Evolutionary conservation across 1,140 invertebrate genomes (phyloP).

Genomic region (Leptestheria dahalacensis): DNA sequence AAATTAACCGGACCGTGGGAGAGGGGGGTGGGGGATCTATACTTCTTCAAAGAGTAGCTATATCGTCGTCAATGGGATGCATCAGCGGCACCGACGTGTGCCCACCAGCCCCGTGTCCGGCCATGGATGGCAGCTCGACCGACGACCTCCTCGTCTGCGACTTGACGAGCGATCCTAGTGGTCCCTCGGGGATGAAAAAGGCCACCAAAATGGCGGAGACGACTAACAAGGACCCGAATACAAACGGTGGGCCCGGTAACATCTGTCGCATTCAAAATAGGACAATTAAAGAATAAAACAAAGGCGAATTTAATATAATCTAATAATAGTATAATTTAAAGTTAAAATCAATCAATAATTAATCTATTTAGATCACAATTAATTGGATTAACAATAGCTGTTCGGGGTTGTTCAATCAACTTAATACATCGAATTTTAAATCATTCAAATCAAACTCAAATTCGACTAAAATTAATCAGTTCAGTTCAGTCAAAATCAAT

Average conservation of each 20-base stretch:
- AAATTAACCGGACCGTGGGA: no score
- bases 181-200: slow-evolving; percentile 66
- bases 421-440: no score
- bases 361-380: background rate
- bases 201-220: slow-evolving; percentile 86
- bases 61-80: slow-evolving; percentile 1
- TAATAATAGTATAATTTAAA: no score
- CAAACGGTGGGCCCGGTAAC: slow-evolving; percentile 97
- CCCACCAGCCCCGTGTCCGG: background rate
- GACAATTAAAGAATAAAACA: slow-evolving; percentile 1
- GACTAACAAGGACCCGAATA: slow-evolving; percentile 92
- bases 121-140: background rate
- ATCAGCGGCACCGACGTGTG: slow-evolving; percentile 3
- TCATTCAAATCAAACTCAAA: no score
- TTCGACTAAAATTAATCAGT: no score
- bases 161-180: slow-evolving; percentile 21
- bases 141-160: slow-evolving; percentile 5
- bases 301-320: no score
- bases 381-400: no score
- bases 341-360: background rate
- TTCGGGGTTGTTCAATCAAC: no score
- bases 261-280: slow-evolving; percentile 35
- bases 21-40: no score
- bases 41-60: slow-evolving; percentile 4
- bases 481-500: no score